Conservation (phyloP, 1,140 invertebrate species). For the Saxidomus purpurata region DNA sequence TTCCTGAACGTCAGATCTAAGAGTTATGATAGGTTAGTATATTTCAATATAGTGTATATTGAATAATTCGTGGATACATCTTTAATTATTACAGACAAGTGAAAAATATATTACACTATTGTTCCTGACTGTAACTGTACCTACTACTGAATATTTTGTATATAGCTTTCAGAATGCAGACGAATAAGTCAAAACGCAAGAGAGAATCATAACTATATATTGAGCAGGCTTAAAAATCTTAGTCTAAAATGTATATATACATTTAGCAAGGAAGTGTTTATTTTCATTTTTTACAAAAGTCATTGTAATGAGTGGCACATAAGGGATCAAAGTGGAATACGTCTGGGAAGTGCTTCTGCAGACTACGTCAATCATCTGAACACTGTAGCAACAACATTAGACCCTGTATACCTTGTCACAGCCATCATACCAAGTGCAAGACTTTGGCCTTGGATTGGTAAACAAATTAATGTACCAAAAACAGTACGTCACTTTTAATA, state of each 20-base stretch:
- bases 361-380: neutral
- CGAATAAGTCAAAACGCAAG: too few species aligned
- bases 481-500: neutral
- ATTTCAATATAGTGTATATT: too few species aligned
- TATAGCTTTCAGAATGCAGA: too few species aligned
- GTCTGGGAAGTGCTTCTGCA: neutral
- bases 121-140: too few species aligned
- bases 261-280: too few species aligned
- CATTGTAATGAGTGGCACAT: conserved; percentile 20
- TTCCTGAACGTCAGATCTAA: neutral
- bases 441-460: conserved; percentile 49
- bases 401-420: conserved; percentile 20
- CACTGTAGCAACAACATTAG: neutral
- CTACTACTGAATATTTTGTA: too few species aligned
- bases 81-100: neutral
- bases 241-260: too few species aligned
- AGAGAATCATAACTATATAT: too few species aligned
- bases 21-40: neutral
- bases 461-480: neutral
- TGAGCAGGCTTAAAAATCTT: too few species aligned
- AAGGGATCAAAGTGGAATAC: neutral
- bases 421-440: conserved; percentile 37
- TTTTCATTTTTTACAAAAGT: neutral
- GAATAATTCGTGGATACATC: too few species aligned
- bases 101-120: too few species aligned